These are phyloP conservation scores for Sarcophaga carnaria DNA, from an alignment of 2,888 invertebrate genomes.

Conservation along the genomic window DNA sequence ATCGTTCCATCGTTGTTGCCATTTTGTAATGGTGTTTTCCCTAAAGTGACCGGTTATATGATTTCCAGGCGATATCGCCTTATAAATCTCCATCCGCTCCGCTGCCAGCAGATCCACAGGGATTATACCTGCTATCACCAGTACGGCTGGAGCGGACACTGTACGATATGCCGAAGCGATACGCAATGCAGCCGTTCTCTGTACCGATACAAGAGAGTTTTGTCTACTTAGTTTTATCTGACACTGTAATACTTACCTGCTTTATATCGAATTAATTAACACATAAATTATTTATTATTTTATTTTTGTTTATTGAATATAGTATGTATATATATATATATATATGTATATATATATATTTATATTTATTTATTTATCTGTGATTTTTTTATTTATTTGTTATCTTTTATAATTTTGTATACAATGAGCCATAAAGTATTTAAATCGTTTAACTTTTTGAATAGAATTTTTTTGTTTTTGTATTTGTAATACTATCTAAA, in stretches of 20 bases:
- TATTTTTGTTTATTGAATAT: not conserved
- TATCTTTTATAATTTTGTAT: conserved; percentile 29
- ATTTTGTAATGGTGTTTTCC: too few relatives aligned
- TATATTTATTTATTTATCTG: conserved; percentile 3
- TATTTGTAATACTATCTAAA: conserved; percentile 25
- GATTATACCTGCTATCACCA: too few relatives aligned
- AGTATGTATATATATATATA: not conserved
- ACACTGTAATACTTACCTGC: not conserved
- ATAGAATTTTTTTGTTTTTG: conserved; percentile 8
- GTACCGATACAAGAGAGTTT: too few relatives aligned
- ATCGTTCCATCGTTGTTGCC: too few relatives aligned
- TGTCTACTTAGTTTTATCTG: not conserved
- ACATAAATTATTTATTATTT: not conserved
- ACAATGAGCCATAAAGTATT: conserved; percentile 35
- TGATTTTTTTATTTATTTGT: not conserved
- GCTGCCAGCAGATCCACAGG: too few relatives aligned
- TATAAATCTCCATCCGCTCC: too few relatives aligned
- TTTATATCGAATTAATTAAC: not conserved
- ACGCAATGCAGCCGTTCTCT: too few relatives aligned
- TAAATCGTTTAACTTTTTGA: conserved; percentile 1
- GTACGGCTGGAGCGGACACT: too few relatives aligned
- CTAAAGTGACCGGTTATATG: too few relatives aligned
- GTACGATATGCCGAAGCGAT: too few relatives aligned
- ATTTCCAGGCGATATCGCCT: too few relatives aligned
- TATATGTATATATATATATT: conserved; percentile 26